Evolutionary conservation across 2,797 vertebrate genomes (phyloP), one percentile per base, ranked within the genome.

Genomic region (Sylvilagus floridanus): DNA sequence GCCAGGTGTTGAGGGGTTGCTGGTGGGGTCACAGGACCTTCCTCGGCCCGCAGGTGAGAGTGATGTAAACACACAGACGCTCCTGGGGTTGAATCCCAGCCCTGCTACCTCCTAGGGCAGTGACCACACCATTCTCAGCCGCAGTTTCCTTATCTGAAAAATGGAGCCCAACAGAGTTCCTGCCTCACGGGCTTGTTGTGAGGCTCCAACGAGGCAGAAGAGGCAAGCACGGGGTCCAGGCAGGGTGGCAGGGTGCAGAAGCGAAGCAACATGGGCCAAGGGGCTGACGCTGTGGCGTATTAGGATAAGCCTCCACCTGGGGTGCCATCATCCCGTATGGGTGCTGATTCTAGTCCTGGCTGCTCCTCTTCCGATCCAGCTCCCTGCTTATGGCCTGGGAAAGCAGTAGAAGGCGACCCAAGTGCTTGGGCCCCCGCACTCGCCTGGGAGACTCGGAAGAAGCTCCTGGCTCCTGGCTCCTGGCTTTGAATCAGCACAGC

Each of bases 101-200:
- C 26, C 17, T 66, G 52, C 60, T 42, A 4, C 28, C 37, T 85
- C 22, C 50, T 32, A 9, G 8, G 60, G 30, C 16, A 62, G 35
- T 50, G 28, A 73, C 11, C 2, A 14, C 19, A 60, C 47, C 21
- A 50, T 54, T 76, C 42, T 16, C 57, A 88, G 78, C 22, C 30
- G 77, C 54, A 7, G 77, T 88, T 76, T 93, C 37, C 72, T 95
- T 35, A 52, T 65, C 65, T 93, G 26, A 83, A 89, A 95, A 57
- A 16, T 71, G 47, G 82, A 9, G 62, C 37, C 57, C 65, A 81
- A 42, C 7, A 37, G 24, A 72, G 32, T 21, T 21, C 28, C 21
- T 35, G 71, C 17, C 2, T 73, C 79, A 24, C 1, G 2, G 60
- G 26, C 71, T 75, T 62, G 42, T 54, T 68, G 32, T 69, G 66